Evolutionary conservation across 2,113 vertebrate genomes (phyloP).

Genomic region (Fregetta grallaria): DNA sequence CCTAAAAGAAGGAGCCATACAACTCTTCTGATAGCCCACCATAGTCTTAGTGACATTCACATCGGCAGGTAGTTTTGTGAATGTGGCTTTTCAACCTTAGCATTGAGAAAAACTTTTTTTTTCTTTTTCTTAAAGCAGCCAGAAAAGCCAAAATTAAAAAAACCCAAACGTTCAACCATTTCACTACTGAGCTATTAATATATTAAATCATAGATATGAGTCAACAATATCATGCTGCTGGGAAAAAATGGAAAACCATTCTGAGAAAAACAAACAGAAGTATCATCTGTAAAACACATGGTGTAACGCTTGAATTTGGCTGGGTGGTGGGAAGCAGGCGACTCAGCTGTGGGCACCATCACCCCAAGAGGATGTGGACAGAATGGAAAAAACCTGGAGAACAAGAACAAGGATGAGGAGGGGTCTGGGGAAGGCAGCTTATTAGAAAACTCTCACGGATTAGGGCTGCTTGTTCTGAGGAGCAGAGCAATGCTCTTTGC

Average conservation of each 20-base stretch:
- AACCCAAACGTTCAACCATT: not conserved
- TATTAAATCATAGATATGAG: not conserved
- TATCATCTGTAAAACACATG: slow-evolving; percentile 47
- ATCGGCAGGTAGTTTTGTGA: not conserved
- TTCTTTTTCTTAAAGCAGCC: not conserved
- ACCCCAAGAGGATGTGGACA: not conserved
- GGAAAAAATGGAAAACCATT: slow-evolving; percentile 26
- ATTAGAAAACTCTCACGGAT: not conserved
- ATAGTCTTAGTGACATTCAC: not conserved
- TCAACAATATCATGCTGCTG: slow-evolving; percentile 37
- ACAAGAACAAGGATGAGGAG: not conserved
- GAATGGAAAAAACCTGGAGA: not conserved
- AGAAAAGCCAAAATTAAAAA: not conserved
- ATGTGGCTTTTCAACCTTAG: not conserved
- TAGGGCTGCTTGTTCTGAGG: not conserved
- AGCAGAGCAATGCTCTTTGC: not conserved
- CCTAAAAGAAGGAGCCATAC: not conserved
- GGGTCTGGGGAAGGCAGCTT: not conserved
- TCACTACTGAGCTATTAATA: not conserved
- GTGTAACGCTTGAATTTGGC: rapidly evolving
- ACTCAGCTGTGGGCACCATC: slow-evolving; percentile 6
- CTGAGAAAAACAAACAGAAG: slow-evolving; percentile 14
- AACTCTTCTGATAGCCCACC: not conserved
- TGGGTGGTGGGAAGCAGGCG: rapidly evolving
- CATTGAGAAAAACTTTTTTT: not conserved